A percentile compares a stretch with the other conserved stretches of the same genome.
phyloP scores from a whole-genome alignment of 2,113 vertebrate genomes.

The Oreochromis aureus region DNA sequence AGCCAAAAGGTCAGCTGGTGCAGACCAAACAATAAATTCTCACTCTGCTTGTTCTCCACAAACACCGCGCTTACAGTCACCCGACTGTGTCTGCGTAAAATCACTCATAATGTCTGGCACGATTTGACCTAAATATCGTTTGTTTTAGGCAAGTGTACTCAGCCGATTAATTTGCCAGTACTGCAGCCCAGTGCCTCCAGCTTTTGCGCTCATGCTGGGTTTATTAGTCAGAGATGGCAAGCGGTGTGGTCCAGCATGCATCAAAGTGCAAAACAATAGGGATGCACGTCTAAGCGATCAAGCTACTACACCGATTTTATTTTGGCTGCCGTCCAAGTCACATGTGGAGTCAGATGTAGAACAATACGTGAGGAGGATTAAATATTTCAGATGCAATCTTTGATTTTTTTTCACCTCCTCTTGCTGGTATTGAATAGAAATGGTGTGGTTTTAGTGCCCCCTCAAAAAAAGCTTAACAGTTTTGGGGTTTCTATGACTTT shows the following conservation, averaged over 20 bases:
- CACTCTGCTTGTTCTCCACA: not conserved
- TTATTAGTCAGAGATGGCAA: not conserved
- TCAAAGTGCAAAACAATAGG: not conserved
- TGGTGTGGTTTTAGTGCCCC: not conserved
- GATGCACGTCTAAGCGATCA: not conserved
- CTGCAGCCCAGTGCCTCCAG: not conserved
- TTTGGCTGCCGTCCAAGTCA: conserved; percentile 26
- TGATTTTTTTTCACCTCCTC: not conserved
- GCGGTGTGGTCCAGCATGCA: not conserved
- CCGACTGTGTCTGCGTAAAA: not conserved
- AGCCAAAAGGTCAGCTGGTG: conserved; percentile 56
- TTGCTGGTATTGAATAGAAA: not conserved
- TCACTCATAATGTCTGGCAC: not conserved
- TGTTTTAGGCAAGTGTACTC: conserved; percentile 41
- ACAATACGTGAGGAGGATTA: not conserved
- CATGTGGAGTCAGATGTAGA: conserved; percentile 8
- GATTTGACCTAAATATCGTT: conserved; percentile 51
- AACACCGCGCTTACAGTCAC: not conserved
- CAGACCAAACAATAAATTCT: conserved; percentile 41
- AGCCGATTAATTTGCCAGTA: conserved; percentile 1
- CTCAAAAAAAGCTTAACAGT: not conserved
- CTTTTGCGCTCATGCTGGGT: not conserved
- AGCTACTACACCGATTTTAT: not conserved
- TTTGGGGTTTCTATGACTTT: not conserved
- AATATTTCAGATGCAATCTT: not conserved